Evolutionary conservation across 2,797 vertebrate genomes (phyloP).

Genomic region (Cryptoprocta ferox): DNA sequence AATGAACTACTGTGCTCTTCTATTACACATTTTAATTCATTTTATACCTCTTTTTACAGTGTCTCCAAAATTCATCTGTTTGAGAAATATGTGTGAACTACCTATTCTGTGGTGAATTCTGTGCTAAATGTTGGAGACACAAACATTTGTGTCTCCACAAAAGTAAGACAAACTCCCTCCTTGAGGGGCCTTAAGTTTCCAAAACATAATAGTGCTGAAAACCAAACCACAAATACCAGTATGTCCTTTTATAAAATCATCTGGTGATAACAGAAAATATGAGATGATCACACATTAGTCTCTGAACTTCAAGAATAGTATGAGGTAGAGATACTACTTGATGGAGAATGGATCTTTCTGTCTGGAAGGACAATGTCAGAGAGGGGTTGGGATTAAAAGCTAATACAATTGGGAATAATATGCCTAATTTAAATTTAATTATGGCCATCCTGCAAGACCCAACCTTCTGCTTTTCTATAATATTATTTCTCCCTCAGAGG

Average conservation of each 20-base stretch:
- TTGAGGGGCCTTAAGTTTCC: slow-evolving; percentile 8
- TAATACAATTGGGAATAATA: not conserved
- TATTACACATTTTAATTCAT: slow-evolving; percentile 49
- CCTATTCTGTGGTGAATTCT: slow-evolving; percentile 24
- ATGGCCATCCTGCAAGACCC: not conserved
- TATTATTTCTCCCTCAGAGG: not conserved
- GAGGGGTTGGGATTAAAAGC: not conserved
- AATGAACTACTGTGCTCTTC: slow-evolving; percentile 23
- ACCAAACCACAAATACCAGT: slow-evolving; percentile 4
- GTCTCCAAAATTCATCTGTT: slow-evolving; percentile 35
- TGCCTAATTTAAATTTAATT: slow-evolving; percentile 23
- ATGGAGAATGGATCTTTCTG: slow-evolving; percentile 2
- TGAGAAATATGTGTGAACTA: slow-evolving; percentile 44
- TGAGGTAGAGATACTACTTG: not conserved
- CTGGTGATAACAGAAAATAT: not conserved
- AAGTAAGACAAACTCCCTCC: not conserved
- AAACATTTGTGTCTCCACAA: too few relatives aligned
- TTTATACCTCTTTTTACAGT: slow-evolving; percentile 22
- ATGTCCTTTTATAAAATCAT: slow-evolving; percentile 52
- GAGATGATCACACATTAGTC: not conserved
- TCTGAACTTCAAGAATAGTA: slow-evolving; percentile 11
- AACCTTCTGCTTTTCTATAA: slow-evolving; percentile 12
- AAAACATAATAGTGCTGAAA: slow-evolving; percentile 17
- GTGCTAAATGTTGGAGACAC: not conserved
- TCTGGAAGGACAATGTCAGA: slow-evolving; percentile 3